phyloP scores from a whole-genome alignment of 2,797 vertebrate genomes.

The Gambusia yucatana region DNA sequence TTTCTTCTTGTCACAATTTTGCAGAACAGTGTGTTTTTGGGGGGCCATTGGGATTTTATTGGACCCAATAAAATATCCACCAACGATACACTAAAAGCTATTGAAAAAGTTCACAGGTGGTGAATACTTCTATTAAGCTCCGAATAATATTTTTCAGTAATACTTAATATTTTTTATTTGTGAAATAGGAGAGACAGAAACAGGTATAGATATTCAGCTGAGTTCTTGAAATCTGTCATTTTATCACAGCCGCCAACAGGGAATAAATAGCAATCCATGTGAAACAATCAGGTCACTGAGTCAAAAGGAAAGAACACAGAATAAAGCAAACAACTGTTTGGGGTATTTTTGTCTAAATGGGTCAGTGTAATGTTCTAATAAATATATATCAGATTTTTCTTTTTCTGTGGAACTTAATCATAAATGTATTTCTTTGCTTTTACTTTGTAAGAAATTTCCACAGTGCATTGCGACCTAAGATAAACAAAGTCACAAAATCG shows the following conservation, averaged over 20 bases:
- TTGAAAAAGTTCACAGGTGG: not conserved
- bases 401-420: conserved; percentile 28
- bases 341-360: conserved; percentile 31
- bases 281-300: conserved; percentile 57
- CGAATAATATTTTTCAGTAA: not conserved
- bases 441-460: conserved; percentile 27
- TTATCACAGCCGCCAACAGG: conserved; percentile 41
- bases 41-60: not conserved
- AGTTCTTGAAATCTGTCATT: conserved; percentile 60
- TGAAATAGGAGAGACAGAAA: not conserved
- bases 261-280: conserved; percentile 46
- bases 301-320: conserved; percentile 4
- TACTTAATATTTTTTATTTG: not conserved
- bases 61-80: not conserved
- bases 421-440: conserved; percentile 29
- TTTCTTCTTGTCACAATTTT: not conserved
- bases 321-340: conserved; percentile 18
- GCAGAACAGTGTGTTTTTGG: not conserved
- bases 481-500: conserved; percentile 33
- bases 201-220: conserved; percentile 12
- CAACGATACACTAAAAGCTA: not conserved
- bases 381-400: conserved; percentile 33
- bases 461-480: conserved; percentile 40
- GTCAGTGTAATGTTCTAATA: conserved; percentile 32
- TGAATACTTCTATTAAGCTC: not conserved